Percentiles rank a stretch among this genome's conserved stretches.
Evolutionary conservation across 2,113 vertebrate genomes (phyloP).

Genomic region (Dinomys branickii): DNA sequence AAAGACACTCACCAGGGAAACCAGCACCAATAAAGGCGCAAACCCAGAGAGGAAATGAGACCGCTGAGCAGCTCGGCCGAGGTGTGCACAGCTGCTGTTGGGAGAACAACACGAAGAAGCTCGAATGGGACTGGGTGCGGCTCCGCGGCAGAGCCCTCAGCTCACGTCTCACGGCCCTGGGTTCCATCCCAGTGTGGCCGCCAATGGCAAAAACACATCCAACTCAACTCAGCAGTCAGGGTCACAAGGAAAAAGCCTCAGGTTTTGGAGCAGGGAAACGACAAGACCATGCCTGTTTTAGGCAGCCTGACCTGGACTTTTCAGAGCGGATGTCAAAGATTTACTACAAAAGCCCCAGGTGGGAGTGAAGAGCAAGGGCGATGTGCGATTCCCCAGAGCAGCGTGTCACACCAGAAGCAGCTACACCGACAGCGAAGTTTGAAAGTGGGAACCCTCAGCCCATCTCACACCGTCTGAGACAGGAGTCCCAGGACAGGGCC

Average conservation of each 20-base stretch:
- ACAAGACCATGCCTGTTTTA: neutral
- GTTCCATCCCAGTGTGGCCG: neutral
- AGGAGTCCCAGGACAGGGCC: neutral
- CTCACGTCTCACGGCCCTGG: neutral
- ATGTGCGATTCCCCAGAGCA: neutral
- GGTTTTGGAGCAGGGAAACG: neutral
- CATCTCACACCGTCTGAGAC: neutral
- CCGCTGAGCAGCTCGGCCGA: neutral
- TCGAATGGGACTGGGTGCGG: neutral
- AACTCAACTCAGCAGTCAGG: neutral
- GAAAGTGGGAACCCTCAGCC: neutral
- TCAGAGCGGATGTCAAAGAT: neutral
- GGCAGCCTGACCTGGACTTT: neutral
- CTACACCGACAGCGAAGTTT: neutral
- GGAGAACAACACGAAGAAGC: neutral
- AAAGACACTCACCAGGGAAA: neutral
- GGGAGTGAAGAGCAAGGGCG: neutral
- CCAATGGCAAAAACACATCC: neutral
- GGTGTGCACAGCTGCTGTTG: neutral
- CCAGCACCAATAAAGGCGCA: neutral
- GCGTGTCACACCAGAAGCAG: neutral
- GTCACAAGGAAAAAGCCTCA: neutral
- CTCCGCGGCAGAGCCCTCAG: accelerated
- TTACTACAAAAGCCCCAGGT: neutral
- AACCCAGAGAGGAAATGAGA: neutral